These are phyloP conservation scores for Ahaetulla prasina DNA, from an alignment of 2,113 vertebrate genomes.

Conservation along the genomic window DNA sequence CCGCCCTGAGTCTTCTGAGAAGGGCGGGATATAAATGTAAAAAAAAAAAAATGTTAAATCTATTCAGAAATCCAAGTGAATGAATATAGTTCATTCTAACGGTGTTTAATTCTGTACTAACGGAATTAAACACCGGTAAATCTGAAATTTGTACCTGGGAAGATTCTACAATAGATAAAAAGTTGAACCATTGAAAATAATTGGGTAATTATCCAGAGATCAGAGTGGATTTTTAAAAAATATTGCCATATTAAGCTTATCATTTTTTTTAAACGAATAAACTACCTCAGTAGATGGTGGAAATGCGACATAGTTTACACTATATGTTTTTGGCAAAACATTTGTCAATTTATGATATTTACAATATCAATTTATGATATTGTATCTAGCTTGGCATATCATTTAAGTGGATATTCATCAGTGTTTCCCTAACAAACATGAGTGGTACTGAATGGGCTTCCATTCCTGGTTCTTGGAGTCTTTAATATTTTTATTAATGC, in stretches of 20 bases:
- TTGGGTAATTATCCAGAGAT: not conserved
- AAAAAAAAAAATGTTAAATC: no score
- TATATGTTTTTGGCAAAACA: not conserved
- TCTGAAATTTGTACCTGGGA: not conserved
- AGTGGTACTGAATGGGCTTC: not conserved
- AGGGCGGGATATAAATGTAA: no score
- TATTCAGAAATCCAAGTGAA: not conserved
- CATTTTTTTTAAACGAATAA: not conserved
- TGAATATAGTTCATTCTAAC: not conserved
- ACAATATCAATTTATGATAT: not conserved
- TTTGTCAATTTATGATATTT: not conserved
- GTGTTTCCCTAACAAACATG: not conserved
- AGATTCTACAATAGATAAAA: not conserved
- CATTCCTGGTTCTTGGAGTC: not conserved
- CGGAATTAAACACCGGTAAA: not conserved
- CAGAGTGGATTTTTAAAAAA: not conserved
- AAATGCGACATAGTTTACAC: not conserved
- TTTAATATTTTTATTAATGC: not conserved
- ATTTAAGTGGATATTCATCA: not conserved
- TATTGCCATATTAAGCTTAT: not conserved
- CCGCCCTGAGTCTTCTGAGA: no score
- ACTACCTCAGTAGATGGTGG: not conserved
- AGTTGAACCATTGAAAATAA: not conserved
- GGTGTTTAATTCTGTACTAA: no score
- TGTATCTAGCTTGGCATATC: not conserved